Percentiles rank a stretch among this genome's conserved stretches.
phyloP scores from a whole-genome alignment of 2,888 invertebrate genomes.

The Tipula confusa region DNA sequence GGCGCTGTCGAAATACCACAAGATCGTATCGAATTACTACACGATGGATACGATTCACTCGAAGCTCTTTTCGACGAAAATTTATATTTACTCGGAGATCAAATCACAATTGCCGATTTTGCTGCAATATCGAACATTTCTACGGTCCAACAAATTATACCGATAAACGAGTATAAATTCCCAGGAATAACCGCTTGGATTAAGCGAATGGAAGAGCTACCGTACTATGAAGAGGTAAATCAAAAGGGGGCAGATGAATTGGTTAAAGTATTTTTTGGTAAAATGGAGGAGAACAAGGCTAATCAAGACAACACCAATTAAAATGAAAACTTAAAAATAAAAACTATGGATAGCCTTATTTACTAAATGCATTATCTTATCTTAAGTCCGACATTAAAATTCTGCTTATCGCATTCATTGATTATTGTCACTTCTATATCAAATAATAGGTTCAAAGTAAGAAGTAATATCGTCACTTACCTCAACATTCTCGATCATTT shows the following conservation, averaged over 20 bases:
- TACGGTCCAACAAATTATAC: background rate
- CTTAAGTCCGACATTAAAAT: background rate
- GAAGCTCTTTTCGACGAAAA: conserved; percentile 28
- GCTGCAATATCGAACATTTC: background rate
- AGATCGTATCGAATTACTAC: background rate
- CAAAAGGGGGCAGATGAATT: background rate
- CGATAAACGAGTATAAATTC: background rate
- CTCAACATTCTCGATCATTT: background rate
- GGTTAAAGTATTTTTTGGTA: background rate
- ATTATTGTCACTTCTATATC: background rate
- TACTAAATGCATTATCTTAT: background rate
- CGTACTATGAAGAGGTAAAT: conserved; percentile 27
- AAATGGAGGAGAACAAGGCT: background rate
- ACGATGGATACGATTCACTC: background rate
- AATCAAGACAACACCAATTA: background rate
- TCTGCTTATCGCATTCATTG: background rate
- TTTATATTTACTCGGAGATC: conserved; percentile 34
- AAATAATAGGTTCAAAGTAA: background rate
- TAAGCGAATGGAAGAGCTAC: background rate
- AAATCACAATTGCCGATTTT: conserved; percentile 35
- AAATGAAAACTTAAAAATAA: background rate
- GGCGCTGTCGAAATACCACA: background rate
- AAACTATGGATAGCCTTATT: background rate
- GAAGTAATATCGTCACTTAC: background rate
- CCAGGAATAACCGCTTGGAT: conserved; percentile 8